A percentile compares a stretch with the other conserved stretches of the same genome.
phyloP scores from a whole-genome alignment of 2,888 invertebrate genomes.

The Liodrosophila aerea region DNA sequence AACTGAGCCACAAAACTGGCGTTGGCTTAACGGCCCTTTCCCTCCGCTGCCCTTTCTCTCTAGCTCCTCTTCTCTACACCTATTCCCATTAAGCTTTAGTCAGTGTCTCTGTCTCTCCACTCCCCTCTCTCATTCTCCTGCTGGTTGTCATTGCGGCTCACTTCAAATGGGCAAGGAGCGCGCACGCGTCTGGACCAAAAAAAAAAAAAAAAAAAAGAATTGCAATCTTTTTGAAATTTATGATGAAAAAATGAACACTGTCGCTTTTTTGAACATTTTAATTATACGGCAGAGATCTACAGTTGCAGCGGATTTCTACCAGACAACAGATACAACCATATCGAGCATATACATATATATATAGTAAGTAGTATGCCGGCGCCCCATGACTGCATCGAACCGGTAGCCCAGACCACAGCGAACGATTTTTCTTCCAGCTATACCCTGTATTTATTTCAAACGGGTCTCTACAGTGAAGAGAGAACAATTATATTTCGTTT shows the following conservation, averaged over 20 bases:
- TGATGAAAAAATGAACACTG: conserved; percentile 77
- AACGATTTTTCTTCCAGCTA: conserved; percentile 3
- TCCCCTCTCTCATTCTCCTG: neutral
- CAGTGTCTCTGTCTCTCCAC: conserved; percentile 29
- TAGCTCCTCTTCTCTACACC: neutral
- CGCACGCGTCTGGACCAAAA: conserved; percentile 26
- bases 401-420: conserved; percentile 38
- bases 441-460: neutral
- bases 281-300: conserved; percentile 52
- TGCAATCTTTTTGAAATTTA: conserved; percentile 74
- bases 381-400: conserved; percentile 23
- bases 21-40: neutral
- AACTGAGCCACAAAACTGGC: conserved; percentile 21
- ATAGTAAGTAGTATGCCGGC: neutral
- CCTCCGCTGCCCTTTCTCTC: neutral
- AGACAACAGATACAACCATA: neutral
- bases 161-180: conserved; percentile 65
- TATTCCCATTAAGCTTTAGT: conserved; percentile 39
- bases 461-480: no score
- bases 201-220: conserved; percentile 40
- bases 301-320: neutral
- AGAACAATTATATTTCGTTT: no score
- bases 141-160: conserved; percentile 71
- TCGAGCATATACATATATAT: no score
- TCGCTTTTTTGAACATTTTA: conserved; percentile 76